Evolutionary conservation across 2,888 invertebrate species (phyloP).

Genomic region (Lasioglossum villosulum): DNA sequence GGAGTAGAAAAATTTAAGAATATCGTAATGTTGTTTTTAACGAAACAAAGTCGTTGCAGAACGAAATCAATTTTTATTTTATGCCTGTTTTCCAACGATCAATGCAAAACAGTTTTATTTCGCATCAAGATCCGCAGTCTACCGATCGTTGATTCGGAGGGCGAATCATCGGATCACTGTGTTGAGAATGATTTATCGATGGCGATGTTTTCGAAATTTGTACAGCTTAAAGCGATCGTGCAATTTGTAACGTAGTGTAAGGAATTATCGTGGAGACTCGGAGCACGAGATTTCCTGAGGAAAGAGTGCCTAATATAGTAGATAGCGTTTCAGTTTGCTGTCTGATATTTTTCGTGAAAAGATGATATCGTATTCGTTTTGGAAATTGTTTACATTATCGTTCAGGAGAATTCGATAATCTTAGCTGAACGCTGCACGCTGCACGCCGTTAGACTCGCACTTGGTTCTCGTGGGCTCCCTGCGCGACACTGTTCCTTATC

Average conservation of each 20-base stretch:
- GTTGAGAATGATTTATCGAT: neutral
- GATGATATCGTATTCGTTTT: neutral
- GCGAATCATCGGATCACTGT: neutral
- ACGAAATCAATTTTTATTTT: no score
- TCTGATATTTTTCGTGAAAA: neutral
- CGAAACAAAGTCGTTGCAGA: no score
- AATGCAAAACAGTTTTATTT: no score
- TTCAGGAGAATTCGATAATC: neutral
- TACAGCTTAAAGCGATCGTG: neutral
- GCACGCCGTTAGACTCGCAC: neutral
- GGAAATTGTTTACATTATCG: neutral
- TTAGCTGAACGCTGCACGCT: neutral
- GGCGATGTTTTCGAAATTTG: neutral
- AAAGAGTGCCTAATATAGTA: constrained; percentile 9
- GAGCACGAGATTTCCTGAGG: neutral
- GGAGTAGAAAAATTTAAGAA: no score
- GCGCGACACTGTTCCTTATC: constrained; percentile 40
- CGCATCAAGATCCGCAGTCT: no score
- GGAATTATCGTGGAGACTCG: neutral
- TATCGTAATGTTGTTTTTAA: no score
- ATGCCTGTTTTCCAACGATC: no score
- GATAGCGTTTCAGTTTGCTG: neutral
- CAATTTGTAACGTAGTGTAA: neutral
- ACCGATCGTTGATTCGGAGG: no score
- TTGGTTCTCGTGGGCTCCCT: constrained; percentile 10